These are phyloP conservation scores for Boleophthalmus pectinirostris DNA, from an alignment of 2,113 vertebrate genomes.

Conservation along the genomic window DNA sequence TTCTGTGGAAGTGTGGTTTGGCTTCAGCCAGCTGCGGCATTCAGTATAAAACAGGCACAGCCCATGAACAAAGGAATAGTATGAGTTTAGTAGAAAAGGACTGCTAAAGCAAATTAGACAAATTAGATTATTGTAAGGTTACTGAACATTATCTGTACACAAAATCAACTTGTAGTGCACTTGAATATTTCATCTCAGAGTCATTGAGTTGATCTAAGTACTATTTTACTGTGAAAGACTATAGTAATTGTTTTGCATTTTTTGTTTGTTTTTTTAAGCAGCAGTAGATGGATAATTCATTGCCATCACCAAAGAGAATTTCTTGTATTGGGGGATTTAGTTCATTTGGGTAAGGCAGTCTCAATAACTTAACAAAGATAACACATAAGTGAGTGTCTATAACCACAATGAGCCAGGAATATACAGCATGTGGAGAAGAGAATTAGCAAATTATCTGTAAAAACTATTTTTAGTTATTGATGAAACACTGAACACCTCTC, in stretches of 20 bases:
- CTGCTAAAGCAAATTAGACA: background rate
- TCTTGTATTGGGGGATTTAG: background rate
- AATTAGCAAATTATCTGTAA: background rate
- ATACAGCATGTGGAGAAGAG: background rate
- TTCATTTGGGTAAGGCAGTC: background rate
- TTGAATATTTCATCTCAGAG: background rate
- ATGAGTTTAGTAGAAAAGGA: background rate
- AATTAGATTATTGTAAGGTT: background rate
- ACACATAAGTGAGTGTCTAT: too few species aligned
- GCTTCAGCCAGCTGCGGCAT: constrained; percentile 29
- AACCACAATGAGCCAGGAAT: background rate
- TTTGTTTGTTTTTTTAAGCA: background rate
- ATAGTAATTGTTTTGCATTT: background rate
- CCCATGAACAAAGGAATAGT: background rate
- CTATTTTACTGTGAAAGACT: background rate
- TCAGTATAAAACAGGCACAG: constrained; percentile 12
- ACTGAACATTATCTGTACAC: too few species aligned
- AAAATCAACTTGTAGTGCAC: too few species aligned
- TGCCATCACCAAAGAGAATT: background rate
- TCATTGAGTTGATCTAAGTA: background rate
- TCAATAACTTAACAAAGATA: background rate
- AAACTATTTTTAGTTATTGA: background rate
- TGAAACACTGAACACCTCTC: background rate
- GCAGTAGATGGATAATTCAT: background rate
- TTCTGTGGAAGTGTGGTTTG: background rate